A percentile compares a stretch with the other conserved stretches of the same genome.
Conservation (phyloP, 2,888 invertebrate genomes). For the Gari tellinella region DNA sequence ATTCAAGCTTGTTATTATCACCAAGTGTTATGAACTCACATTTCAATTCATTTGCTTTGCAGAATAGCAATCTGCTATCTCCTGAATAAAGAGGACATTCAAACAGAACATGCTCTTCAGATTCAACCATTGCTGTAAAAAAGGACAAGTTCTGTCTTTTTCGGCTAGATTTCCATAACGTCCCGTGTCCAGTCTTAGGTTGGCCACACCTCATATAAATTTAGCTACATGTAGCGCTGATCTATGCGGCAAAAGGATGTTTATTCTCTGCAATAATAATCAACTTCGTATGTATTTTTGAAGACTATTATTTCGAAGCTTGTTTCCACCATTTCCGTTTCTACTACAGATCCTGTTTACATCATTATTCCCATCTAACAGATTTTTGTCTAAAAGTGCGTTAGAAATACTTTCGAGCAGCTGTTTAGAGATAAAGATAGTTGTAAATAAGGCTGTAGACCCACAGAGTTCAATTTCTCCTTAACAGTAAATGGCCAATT, state of each 20-base stretch:
- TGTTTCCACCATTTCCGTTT: constrained; percentile 9
- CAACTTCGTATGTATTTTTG: constrained; percentile 5
- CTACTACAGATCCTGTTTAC: background rate
- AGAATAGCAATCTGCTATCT: no score
- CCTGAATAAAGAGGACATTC: no score
- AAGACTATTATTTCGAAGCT: constrained; percentile 6
- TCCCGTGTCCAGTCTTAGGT: background rate
- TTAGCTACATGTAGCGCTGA: constrained; percentile 15
- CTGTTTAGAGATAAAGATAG: no score
- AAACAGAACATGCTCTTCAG: no score
- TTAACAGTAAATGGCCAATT: constrained; percentile 11
- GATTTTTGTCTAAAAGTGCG: background rate
- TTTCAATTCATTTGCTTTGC: no score
- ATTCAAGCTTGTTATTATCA: background rate
- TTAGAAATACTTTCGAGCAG: no score
- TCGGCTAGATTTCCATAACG: background rate
- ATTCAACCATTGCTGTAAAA: no score
- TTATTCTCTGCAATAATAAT: constrained; percentile 1
- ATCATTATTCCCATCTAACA: background rate
- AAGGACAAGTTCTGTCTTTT: no score
- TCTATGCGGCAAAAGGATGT: constrained; percentile 3
- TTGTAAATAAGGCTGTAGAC: no score
- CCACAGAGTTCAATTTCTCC: background rate
- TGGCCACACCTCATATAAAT: constrained; percentile 18
- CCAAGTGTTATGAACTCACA: background rate